Base-by-base conservation (phyloP, 2,888 invertebrate genomes). In the Pseudococcus longispinus region DNA sequence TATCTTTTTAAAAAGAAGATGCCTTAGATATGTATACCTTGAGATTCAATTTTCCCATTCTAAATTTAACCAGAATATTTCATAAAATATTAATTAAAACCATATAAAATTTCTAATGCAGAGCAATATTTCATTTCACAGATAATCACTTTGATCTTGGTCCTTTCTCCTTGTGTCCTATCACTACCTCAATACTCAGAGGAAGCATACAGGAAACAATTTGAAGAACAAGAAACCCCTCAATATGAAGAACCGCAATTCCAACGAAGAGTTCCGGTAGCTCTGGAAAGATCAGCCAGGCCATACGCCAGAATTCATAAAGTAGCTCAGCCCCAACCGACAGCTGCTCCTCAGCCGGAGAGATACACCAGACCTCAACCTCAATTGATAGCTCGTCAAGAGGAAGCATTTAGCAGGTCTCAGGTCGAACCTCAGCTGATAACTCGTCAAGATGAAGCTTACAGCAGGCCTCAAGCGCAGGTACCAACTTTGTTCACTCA, bases 121-220 rank as follows among this genome's bases (percentile, higher is more conserved):
- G 6, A 13, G n/a, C 15, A 60, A 65, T 65, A 70, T 29, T 70
- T 70, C 18, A 44, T 46, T 23, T 26, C 20, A 18, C 83, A 83
- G 83, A 26, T 26, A 29, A 51, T 51, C 46, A 51, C 51, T 11
- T 18, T 84, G 60, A 37, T 51, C 60, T 32, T 84, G 84, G 20
- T 55, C 3, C 20, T 51, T 32, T 51, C 84, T 13, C 84, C 84
- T 6, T 37, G 32, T n/a, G 26, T 84, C 9, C 23, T 37, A 11
- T 55, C 84, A 26, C 60, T 60, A 18, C 84, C 84, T 60, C 84
- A 84, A 32, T 84, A 37, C 32, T 37, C 60, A 29, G 84, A 55
- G 29, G 84, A 84, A 2, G 60, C 60, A 3, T 60, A 84, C 20
- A 42, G 20, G 20, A 80, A 42, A 11, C 37, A 80, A 80, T 20